Evolutionary conservation across 2,113 vertebrate genomes (phyloP), one percentile per base, ranked within the genome.

Genomic region (Caloenas nicobarica): DNA sequence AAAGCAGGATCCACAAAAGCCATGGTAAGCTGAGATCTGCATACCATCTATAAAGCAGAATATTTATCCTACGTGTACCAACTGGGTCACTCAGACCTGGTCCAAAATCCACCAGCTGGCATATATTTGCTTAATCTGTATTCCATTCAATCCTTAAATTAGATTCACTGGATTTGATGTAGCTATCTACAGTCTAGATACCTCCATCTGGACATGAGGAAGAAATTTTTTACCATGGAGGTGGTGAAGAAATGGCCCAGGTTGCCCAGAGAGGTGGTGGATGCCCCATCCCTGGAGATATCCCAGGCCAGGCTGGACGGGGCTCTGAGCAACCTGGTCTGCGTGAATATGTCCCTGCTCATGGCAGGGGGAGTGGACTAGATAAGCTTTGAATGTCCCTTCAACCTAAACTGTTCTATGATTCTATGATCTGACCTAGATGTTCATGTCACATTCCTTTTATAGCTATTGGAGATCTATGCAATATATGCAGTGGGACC

Each of bases 41-140:
- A 0, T 56, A n/a, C 11, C 25, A 13, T n/a, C 33, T 46, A 18
- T 13, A n/a, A 34, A 16, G 38, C 46, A 71, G 68, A 36, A 38
- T 58, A 5, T 18, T 68, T 36, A 58, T 42, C 58, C 40, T 28
- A 3, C 34, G 13, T 17, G 16, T 18, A 51, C n/a, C 54, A 50
- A 8, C 5, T 6, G 15, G 38, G 4, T 44, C 31, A 19, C 53
- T 70, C 70, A 79, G 17, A 25, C 42, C 8, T 23, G 38, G 11
- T n/a, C 53, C 42, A 33, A 80, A 91, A 76, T 72, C 57, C 10
- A 4, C 3, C 13, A 33, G 54, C 7, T 74, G 0, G 7, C 46
- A 4, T 23, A 0, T n/a, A 6, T 38, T 74, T 53, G 16, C 8
- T 25, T 48, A 7, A 38, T 11, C 26, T 48, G n/a, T 1, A 22